Evolutionary conservation across 2,888 invertebrate genomes (phyloP).

Genomic region (Spodoptera picta): DNA sequence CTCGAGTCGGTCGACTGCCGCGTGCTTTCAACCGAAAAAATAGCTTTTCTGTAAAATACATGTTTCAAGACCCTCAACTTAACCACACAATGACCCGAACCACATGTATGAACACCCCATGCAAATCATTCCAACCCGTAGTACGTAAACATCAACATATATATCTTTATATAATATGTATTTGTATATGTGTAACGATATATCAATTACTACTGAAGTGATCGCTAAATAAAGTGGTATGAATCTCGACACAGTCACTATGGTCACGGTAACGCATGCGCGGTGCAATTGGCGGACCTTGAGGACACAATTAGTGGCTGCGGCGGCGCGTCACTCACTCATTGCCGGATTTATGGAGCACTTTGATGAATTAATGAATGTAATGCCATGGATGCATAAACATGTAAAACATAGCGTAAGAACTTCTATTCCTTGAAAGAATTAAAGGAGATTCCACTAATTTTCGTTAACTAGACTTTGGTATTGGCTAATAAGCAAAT

Average conservation of each 20-base stretch:
- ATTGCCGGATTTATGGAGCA: conserved; percentile 49
- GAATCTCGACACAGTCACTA: conserved; percentile 32
- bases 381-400: not conserved
- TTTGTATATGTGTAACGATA: conserved; percentile 25
- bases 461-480: no score
- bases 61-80: no score
- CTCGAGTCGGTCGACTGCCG: no score
- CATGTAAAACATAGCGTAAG: no score
- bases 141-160: conserved; percentile 1
- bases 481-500: conserved; percentile 8
- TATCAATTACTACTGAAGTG: conserved; percentile 49
- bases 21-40: no score
- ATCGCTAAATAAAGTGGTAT: conserved; percentile 44
- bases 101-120: not conserved
- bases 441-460: no score
- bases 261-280: not conserved
- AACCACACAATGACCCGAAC: no score
- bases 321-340: conserved; percentile 17
- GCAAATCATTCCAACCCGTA: no score
- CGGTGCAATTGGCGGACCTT: conserved; percentile 39
- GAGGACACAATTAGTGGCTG: conserved; percentile 42
- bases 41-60: no score
- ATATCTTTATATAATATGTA: not conserved
- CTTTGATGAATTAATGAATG: conserved; percentile 1
- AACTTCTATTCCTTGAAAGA: no score